These are phyloP conservation scores for Tauraco hartlaubi DNA, from an alignment of 2,797 vertebrate genomes.

Conservation along the genomic window DNA sequence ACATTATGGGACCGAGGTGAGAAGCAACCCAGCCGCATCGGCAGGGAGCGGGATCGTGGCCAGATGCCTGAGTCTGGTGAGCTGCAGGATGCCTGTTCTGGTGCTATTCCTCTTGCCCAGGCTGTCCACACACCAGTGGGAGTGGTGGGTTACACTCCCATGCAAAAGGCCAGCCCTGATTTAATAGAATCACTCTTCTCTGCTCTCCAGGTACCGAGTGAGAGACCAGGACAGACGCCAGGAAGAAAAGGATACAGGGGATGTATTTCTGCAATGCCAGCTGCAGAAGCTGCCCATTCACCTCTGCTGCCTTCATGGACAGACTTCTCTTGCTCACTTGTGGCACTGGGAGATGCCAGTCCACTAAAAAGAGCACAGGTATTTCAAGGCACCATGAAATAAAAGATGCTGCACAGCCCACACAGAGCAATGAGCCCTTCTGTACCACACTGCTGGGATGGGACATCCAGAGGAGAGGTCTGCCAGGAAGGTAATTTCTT, in stretches of 20 bases:
- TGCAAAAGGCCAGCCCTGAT: not conserved
- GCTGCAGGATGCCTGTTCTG: not conserved
- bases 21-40: not conserved
- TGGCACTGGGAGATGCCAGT: not conserved
- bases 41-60: not conserved
- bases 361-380: fast-evolving
- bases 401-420: not conserved
- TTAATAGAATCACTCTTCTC: not conserved
- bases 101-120: not conserved
- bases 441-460: fast-evolving
- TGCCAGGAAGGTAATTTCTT: not conserved
- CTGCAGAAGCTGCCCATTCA: not conserved
- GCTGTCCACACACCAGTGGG: not conserved
- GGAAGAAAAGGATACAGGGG: not conserved
- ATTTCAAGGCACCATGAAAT: not conserved
- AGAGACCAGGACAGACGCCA: not conserved
- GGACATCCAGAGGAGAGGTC: not conserved
- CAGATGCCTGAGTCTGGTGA: fast-evolving
- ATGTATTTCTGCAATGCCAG: not conserved
- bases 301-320: not conserved
- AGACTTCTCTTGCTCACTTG: not conserved
- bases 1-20: fast-evolving
- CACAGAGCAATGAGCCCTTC: not conserved
- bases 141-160: not conserved
- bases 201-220: not conserved